Evolutionary conservation across 2,888 invertebrate genomes (phyloP).

Genomic region (Netelia inedita): DNA sequence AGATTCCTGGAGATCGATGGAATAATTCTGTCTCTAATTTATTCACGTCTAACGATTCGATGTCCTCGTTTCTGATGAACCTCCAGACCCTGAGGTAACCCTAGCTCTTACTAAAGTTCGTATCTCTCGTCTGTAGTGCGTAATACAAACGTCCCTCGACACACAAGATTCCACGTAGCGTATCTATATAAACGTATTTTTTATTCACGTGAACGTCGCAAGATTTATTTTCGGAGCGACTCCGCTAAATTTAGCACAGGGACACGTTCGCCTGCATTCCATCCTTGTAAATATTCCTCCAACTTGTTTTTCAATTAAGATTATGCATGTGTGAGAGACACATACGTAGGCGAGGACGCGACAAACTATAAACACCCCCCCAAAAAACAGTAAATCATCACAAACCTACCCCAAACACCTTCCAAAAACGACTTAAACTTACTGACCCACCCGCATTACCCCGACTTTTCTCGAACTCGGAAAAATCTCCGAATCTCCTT

Average conservation of each 20-base stretch:
- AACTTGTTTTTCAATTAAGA: not conserved
- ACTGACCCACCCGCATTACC: no score
- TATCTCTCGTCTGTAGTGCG: constrained; percentile 4
- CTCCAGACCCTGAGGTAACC: not conserved
- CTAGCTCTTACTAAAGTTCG: constrained; percentile 14
- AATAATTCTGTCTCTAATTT: no score
- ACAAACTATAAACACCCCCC: no score
- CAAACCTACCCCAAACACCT: no score
- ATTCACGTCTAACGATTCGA: constrained; percentile 27
- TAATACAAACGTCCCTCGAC: constrained; percentile 16
- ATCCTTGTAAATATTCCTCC: constrained; percentile 72
- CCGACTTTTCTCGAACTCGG: no score
- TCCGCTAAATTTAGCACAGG: constrained; percentile 75
- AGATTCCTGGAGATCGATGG: no score
- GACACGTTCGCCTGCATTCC: constrained; percentile 78
- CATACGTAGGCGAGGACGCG: no score
- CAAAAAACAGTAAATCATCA: no score
- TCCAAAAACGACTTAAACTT: no score
- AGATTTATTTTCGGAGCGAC: constrained; percentile 77
- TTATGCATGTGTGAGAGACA: not conserved
- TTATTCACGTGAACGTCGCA: constrained; percentile 69
- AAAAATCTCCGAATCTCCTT: no score
- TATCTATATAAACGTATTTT: constrained; percentile 71
- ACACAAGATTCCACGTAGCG: not conserved
- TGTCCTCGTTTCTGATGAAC: constrained; percentile 65